Conservation (phyloP, 2,797 vertebrate genomes). For the Sylvia borin region DNA sequence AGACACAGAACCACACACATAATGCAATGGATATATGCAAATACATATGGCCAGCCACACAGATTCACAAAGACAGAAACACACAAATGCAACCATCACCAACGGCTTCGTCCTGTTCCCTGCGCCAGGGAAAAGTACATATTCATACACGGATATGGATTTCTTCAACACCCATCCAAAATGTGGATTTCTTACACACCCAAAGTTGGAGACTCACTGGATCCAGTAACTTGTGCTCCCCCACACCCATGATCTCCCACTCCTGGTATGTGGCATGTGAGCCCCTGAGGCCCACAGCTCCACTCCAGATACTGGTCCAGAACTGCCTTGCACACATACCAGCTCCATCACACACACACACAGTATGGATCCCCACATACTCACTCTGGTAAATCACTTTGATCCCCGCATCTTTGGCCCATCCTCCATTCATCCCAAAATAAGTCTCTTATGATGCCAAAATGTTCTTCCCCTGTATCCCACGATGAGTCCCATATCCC, state of each 20-base stretch:
- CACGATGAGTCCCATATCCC: not conserved
- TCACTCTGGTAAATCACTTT: not conserved
- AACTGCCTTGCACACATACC: not conserved
- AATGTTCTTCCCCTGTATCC: not conserved
- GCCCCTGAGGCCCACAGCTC: not conserved
- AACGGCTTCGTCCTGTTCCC: not conserved
- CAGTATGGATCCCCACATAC: not conserved
- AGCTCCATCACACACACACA: not conserved
- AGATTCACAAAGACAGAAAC: not conserved
- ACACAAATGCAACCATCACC: not conserved
- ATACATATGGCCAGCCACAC: not conserved
- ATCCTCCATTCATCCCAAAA: not conserved
- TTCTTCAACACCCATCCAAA: not conserved
- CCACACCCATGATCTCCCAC: rapidly evolving
- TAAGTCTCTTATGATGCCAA: not conserved
- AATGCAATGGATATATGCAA: not conserved
- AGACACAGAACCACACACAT: not conserved
- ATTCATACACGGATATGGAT: not conserved
- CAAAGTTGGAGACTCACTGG: not conserved
- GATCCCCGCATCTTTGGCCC: not conserved
- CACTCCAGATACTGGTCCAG: not conserved
- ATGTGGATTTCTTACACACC: not conserved
- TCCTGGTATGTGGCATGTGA: not conserved
- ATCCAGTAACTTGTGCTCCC: not conserved
- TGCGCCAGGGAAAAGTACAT: not conserved